phyloP scores from a whole-genome alignment of 2,888 invertebrate genomes.

The Drosophila greeni region DNA sequence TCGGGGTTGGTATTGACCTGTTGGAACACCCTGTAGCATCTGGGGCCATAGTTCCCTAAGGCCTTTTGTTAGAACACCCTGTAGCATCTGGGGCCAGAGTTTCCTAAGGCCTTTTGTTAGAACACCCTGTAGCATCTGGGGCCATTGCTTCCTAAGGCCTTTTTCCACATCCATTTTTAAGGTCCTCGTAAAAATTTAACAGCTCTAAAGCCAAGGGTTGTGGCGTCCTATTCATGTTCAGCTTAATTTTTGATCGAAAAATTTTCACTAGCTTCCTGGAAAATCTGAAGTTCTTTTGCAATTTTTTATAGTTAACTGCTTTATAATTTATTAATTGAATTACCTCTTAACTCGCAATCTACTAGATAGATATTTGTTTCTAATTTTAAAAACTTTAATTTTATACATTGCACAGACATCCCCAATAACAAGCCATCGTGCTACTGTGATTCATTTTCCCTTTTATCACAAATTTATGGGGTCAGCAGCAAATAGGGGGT shows the following conservation, averaged over 20 bases:
- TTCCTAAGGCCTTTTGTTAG: too few species aligned
- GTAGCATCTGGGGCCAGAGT: not conserved
- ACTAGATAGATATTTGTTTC: not conserved
- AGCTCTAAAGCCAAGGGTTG: not conserved
- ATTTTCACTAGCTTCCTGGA: not conserved
- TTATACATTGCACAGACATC: not conserved
- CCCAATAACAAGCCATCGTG: not conserved
- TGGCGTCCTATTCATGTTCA: not conserved
- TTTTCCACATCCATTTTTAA: not conserved
- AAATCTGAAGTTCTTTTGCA: too few species aligned
- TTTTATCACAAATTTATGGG: conserved; percentile 12
- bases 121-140: not conserved
- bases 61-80: not conserved
- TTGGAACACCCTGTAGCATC: not conserved
- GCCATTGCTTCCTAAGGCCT: not conserved
- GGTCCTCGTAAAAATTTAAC: not conserved
- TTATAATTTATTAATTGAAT: not conserved
- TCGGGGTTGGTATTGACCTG: conserved; percentile 4
- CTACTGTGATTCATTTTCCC: conserved; percentile 1
- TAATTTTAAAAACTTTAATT: not conserved
- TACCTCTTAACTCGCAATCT: not conserved
- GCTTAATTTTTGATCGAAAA: not conserved
- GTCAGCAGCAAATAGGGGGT: conserved; percentile 1
- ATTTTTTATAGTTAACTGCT: too few species aligned
- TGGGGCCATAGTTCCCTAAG: not conserved